A percentile compares a stretch with the other conserved stretches of the same genome.
phyloP scores from a whole-genome alignment of 1,140 invertebrate species.

The Trichogramma pretiosum region DNA sequence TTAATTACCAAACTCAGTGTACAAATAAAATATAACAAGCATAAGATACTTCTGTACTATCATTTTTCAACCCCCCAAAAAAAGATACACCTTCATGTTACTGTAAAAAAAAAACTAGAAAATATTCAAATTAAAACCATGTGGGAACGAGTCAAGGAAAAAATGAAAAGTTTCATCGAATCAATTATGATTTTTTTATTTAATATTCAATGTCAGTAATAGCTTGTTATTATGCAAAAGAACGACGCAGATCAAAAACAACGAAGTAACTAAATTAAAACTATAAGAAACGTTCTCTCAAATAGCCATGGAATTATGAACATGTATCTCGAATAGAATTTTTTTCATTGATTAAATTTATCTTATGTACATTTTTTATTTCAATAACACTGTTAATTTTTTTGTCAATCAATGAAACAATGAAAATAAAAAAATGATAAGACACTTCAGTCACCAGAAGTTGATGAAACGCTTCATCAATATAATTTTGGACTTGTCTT shows the following conservation, averaged over 20 bases:
- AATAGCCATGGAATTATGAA: constrained; percentile 15
- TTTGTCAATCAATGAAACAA: constrained; percentile 31
- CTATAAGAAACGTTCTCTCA: constrained; percentile 18
- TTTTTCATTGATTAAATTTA: neutral
- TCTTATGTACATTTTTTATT: constrained; percentile 10
- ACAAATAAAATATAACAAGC: constrained; percentile 17
- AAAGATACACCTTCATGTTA: too few relatives aligned
- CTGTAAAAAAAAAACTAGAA: too few relatives aligned
- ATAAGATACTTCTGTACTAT: constrained; percentile 8
- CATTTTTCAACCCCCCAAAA: too few relatives aligned
- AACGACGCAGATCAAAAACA: constrained; percentile 33
- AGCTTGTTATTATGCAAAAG: constrained; percentile 34
- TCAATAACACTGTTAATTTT: constrained; percentile 26
- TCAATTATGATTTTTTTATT: constrained; percentile 35
- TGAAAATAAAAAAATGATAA: constrained; percentile 28
- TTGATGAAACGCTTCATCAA: constrained; percentile 23
- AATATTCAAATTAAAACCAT: too few relatives aligned
- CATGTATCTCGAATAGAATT: constrained; percentile 11
- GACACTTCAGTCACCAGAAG: constrained; percentile 41
- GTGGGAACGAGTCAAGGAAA: too few relatives aligned
- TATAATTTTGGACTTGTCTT: constrained; percentile 25
- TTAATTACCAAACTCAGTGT: constrained; percentile 19
- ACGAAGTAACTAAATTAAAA: constrained; percentile 16
- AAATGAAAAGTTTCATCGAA: constrained; percentile 14
- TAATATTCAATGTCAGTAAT: constrained; percentile 34